Conservation (phyloP, 35 echinoderm and acorn worm genomes). For the Anneissia japonica region DNA sequence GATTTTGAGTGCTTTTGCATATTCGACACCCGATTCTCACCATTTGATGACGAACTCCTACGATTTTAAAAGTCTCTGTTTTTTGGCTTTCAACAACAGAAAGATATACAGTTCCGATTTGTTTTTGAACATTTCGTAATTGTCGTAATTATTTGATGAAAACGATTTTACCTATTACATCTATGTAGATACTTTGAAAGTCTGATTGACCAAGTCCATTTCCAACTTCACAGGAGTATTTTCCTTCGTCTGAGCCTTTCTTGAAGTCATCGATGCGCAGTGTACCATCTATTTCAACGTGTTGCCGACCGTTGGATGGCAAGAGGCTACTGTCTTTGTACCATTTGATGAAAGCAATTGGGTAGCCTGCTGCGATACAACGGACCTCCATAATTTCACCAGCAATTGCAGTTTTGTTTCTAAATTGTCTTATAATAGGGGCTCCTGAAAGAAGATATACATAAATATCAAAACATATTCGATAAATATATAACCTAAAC, state of each 20-base stretch:
- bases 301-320: conserved; percentile 65
- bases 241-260: conserved; percentile 55
- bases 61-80: too few relatives aligned
- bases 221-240: conserved; percentile 53
- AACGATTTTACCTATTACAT: conserved; percentile 52
- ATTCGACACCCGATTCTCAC: too few relatives aligned
- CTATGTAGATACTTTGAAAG: conserved; percentile 34
- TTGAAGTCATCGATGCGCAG: conserved; percentile 56
- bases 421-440: conserved; percentile 65
- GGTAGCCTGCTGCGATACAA: conserved; percentile 83
- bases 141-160: neutral
- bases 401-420: conserved; percentile 66
- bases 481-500: neutral
- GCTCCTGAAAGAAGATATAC: conserved; percentile 40
- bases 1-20: too few relatives aligned
- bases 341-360: conserved; percentile 72
- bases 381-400: conserved; percentile 46
- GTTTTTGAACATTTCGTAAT: too few relatives aligned
- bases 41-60: too few relatives aligned
- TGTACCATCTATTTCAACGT: conserved; percentile 59
- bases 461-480: neutral
- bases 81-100: too few relatives aligned
- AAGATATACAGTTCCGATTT: too few relatives aligned
- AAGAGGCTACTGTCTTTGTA: conserved; percentile 38
- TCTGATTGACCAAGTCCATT: conserved; percentile 38